phyloP scores from a whole-genome alignment of 2,888 invertebrate species.

The Scaptomyza polygonia region DNA sequence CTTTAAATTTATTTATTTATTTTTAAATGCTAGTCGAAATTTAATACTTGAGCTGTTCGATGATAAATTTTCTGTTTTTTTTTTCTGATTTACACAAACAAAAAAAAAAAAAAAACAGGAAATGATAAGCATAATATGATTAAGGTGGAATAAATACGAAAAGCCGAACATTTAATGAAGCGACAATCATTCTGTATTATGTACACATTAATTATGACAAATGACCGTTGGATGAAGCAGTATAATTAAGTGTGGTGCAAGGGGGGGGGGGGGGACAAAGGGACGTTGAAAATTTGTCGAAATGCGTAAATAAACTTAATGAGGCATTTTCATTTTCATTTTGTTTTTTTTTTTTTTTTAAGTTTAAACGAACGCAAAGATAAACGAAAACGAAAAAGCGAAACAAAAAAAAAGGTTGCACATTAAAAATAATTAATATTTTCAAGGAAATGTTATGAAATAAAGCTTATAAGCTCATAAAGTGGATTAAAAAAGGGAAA shows the following conservation, averaged over 20 bases:
- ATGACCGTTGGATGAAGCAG: constrained; percentile 13
- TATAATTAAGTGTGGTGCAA: not conserved
- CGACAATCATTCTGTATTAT: constrained; percentile 51
- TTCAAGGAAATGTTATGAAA: not conserved
- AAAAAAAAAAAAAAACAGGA: not conserved
- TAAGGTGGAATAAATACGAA: constrained; percentile 27
- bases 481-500: not conserved
- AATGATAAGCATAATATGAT: constrained; percentile 21
- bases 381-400: constrained; percentile 17
- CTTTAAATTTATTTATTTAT: constrained; percentile 24
- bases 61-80: constrained; percentile 6
- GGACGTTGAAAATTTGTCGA: constrained; percentile 36
- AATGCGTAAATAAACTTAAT: constrained; percentile 59
- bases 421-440: not conserved
- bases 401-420: constrained; percentile 14
- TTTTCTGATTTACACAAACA: too few species aligned
- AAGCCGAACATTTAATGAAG: constrained; percentile 51
- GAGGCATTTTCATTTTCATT: too few species aligned
- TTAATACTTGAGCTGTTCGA: constrained; percentile 39
- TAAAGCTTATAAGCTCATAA: not conserved
- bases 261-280: constrained; percentile 1
- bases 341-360: too few species aligned
- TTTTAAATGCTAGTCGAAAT: constrained; percentile 39
- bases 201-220: constrained; percentile 57
- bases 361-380: constrained; percentile 30